Base-by-base conservation (phyloP, 2,797 vertebrate genomes). In the Mus spretus region DNA sequence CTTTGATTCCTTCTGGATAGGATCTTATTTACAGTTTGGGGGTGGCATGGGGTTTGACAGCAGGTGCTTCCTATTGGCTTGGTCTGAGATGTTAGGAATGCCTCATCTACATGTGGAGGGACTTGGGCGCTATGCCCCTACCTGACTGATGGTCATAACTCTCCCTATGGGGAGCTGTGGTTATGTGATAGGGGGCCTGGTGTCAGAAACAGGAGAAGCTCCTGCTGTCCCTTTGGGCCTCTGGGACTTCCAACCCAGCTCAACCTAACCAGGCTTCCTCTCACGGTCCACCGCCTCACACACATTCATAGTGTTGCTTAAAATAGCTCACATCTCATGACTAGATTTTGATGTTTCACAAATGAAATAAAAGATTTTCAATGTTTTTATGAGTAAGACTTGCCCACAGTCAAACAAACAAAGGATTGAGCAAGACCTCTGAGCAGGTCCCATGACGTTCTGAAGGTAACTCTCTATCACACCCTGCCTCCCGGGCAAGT, bases 341-440 rank as follows among this genome's bases (percentile, higher is more conserved):
- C 14, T 75, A 59, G 40, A 78, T 91, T 72, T 91, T 94, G 57
- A 47, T 17, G 44, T 89, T 83, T 85, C 81, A 6, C 72, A 26
- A 28, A 50, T 82, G 83, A 92, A 96, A 93, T 37, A 53, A 97
- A 83, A 10, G 14, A 19, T 81, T 96, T 96, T 93, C 87, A 89
- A 86, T 26, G 24, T 77, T 77, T 75, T 84, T 11, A 40, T 28
- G n/a, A 81, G 15, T 55, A 74, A 93, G 72, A 13, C 3, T 77
- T 88, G 61, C 87, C 63, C 28, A 40, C 40, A 63, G 47, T 34
- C 24, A 84, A 79, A 88, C 4, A 74, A 63, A 80, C 31, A 89
- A 67, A 40, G 59, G 65, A 61, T 72, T 1, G 3, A 61, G 13
- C 14, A 28, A 28, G n/a, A 44, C 13, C 3, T 79, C 79, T 65